Conservation (phyloP, 1,140 invertebrate species). For the Coelopa frigida region DNA sequence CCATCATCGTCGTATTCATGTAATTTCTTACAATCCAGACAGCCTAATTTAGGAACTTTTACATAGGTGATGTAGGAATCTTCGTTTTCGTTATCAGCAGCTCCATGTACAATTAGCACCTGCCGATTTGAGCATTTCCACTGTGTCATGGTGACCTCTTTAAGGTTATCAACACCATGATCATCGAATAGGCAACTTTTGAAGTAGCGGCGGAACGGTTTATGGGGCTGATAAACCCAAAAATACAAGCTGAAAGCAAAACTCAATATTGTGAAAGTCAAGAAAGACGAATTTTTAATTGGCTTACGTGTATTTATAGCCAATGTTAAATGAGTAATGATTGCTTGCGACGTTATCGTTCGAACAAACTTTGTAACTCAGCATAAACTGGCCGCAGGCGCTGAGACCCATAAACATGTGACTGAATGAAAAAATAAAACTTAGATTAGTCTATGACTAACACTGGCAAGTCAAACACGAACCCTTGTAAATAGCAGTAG, state of each 20-base stretch:
- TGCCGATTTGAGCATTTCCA: conserved; percentile 52
- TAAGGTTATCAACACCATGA: conserved; percentile 51
- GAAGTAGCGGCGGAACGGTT: conserved; percentile 32
- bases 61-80: conserved; percentile 43
- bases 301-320: conserved; percentile 42
- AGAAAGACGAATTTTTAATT: not conserved
- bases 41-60: conserved; percentile 44
- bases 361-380: conserved; percentile 70
- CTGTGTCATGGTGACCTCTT: conserved; percentile 53
- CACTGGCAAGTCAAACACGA: too few relatives aligned
- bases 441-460: too few relatives aligned
- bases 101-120: conserved; percentile 51
- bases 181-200: conserved; percentile 51
- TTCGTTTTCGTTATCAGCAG: conserved; percentile 37
- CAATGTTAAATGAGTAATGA: conserved; percentile 40
- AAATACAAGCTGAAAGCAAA: conserved; percentile 29
- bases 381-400: conserved; percentile 83
- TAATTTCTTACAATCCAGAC: conserved; percentile 41
- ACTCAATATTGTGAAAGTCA: too few relatives aligned
- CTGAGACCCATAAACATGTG: conserved; percentile 91
- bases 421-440: conserved; percentile 38
- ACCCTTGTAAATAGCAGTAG: conserved; percentile 41
- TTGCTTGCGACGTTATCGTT: conserved; percentile 45
- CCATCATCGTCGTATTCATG: conserved; percentile 29
- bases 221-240: conserved; percentile 41